A percentile compares a stretch with the other conserved stretches of the same genome.
These are phyloP conservation scores for Toxostoma redivivum DNA, from an alignment of 2,113 vertebrate species.

Conservation along the genomic window DNA sequence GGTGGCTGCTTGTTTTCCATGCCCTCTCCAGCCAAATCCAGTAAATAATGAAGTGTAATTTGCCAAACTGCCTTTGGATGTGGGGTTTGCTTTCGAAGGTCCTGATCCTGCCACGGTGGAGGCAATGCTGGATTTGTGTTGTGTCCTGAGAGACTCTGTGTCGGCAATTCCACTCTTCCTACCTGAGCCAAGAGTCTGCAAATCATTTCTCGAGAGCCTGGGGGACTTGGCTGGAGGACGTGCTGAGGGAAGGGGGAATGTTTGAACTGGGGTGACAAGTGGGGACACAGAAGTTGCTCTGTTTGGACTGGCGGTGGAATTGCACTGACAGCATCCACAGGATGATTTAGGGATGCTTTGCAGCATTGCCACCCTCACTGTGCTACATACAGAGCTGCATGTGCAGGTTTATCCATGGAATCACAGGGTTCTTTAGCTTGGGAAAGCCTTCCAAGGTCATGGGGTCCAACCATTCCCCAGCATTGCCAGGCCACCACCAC, in stretches of 20 bases:
- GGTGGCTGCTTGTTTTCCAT: not conserved
- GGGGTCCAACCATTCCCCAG: not conserved
- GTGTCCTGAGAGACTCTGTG: rapidly evolving
- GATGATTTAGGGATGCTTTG: not conserved
- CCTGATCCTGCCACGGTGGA: not conserved
- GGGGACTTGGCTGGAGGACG: not conserved
- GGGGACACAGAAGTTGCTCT: not conserved
- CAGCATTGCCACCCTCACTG: not conserved
- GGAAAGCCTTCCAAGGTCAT: not conserved
- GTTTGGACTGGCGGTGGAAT: not conserved
- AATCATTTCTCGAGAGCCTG: not conserved
- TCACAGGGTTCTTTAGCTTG: not conserved
- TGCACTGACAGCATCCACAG: rapidly evolving
- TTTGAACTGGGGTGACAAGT: not conserved
- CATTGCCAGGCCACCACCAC: not conserved
- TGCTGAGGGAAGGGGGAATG: not conserved
- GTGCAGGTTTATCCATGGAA: not conserved
- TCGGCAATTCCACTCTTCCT: not conserved
- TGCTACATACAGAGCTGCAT: not conserved
- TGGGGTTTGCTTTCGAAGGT: not conserved
- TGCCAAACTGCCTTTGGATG: not conserved
- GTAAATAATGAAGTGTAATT: constrained; percentile 45
- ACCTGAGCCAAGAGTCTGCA: not conserved
- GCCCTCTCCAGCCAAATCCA: constrained; percentile 37
- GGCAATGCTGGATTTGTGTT: not conserved